Evolutionary conservation across 2,888 invertebrate genomes (phyloP).

Genomic region (Orgyia antiqua): DNA sequence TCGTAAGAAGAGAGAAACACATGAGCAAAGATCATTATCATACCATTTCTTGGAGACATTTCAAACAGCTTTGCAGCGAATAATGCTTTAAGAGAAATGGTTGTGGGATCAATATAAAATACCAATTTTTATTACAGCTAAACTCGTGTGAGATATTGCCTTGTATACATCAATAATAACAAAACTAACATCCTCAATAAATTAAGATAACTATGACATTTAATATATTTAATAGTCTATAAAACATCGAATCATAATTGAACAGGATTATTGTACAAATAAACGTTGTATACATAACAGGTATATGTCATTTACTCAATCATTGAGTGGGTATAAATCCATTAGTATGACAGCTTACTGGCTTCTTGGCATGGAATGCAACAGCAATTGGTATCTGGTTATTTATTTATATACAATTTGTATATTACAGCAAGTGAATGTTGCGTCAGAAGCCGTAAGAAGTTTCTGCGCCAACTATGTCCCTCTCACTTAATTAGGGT

Average conservation of each 20-base stretch:
- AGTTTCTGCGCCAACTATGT: conserved; percentile 26
- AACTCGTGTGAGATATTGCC: too few species aligned
- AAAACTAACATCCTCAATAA: conserved; percentile 15
- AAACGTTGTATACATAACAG: too few species aligned
- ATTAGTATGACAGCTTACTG: conserved; percentile 37
- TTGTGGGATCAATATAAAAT: too few species aligned
- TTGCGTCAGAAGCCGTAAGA: conserved; percentile 56
- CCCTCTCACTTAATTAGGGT: conserved; percentile 56
- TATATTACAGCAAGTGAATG: conserved; percentile 39
- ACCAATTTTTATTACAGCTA: too few species aligned
- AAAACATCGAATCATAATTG: too few species aligned
- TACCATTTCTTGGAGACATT: too few species aligned
- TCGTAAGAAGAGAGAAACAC: too few species aligned
- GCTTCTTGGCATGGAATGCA: conserved; percentile 44
- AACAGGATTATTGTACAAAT: too few species aligned
- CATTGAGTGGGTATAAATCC: conserved; percentile 24
- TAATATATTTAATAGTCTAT: conserved; percentile 6
- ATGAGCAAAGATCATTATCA: too few species aligned
- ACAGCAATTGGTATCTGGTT: conserved; percentile 40
- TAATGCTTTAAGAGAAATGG: too few species aligned
- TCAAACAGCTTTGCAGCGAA: too few species aligned
- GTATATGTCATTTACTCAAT: conserved; percentile 19
- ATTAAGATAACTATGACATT: conserved; percentile 16
- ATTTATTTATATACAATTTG: conserved; percentile 41
- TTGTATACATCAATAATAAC: too few species aligned